phyloP scores from a whole-genome alignment of 2,888 invertebrate genomes.

The Drosophila mettleri region DNA sequence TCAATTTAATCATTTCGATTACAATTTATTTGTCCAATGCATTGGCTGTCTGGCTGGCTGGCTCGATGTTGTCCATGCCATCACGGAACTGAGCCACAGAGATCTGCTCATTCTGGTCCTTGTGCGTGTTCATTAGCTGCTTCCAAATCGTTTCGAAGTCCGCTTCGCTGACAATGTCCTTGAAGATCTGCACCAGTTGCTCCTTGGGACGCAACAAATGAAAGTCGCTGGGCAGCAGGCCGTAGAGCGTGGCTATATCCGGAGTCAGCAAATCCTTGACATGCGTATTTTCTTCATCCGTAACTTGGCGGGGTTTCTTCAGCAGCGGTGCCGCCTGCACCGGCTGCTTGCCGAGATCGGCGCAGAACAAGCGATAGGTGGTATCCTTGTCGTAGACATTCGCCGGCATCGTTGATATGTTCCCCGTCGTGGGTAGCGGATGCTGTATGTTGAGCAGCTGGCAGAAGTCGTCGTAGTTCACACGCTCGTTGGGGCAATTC shows the following conservation, averaged over 20 bases:
- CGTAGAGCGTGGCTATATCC: slow-evolving; percentile 56
- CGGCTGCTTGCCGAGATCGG: slow-evolving; percentile 58
- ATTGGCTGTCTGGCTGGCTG: slow-evolving; percentile 1
- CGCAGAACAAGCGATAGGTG: slow-evolving; percentile 75
- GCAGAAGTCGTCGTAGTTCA: slow-evolving; percentile 67
- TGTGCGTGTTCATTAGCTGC: slow-evolving; percentile 25
- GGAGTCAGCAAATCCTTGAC: slow-evolving; percentile 74
- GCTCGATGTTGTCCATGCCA: slow-evolving; percentile 37
- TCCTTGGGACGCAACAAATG: slow-evolving; percentile 60
- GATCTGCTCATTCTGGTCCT: slow-evolving; percentile 32
- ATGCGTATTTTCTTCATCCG: slow-evolving; percentile 43
- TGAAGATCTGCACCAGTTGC: slow-evolving; percentile 70
- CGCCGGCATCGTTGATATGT: slow-evolving; percentile 40
- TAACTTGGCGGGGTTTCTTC: not conserved
- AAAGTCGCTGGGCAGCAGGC: slow-evolving; percentile 73
- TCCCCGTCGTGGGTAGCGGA: slow-evolving; percentile 62
- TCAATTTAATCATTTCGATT: too few species aligned
- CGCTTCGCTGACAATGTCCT: slow-evolving; percentile 29
- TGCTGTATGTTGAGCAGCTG: slow-evolving; percentile 63
- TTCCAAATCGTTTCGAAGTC: slow-evolving; percentile 53
- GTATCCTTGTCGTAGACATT: slow-evolving; percentile 67
- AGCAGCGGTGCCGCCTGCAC: slow-evolving; percentile 1
- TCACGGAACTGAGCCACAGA: slow-evolving; percentile 59
- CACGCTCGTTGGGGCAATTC: slow-evolving; percentile 51
- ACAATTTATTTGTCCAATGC: slow-evolving; percentile 25